These are phyloP conservation scores for Macrophya annulata DNA, from an alignment of 2,888 invertebrate genomes.

Conservation along the genomic window DNA sequence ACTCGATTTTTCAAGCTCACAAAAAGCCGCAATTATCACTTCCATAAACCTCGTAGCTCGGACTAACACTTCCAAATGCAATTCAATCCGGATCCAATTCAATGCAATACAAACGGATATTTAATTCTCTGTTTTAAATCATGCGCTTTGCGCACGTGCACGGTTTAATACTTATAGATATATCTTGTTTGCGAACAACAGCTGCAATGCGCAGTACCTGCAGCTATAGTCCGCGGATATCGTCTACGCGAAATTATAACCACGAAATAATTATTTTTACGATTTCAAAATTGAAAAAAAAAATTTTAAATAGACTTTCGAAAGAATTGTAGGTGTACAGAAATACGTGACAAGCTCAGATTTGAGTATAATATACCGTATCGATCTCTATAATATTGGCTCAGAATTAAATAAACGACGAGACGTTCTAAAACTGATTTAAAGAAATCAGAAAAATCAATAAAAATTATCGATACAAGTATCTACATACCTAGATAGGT, in stretches of 20 bases:
- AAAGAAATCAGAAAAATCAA: background rate
- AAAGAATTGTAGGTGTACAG: too few species aligned
- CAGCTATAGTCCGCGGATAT: background rate
- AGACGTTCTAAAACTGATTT: background rate
- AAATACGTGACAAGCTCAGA: too few species aligned
- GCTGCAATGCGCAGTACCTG: background rate
- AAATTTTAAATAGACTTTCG: too few species aligned
- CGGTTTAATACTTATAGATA: conserved; percentile 10
- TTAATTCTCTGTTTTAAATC: background rate
- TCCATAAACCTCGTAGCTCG: background rate
- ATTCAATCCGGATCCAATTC: background rate
- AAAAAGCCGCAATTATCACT: conserved; percentile 35
- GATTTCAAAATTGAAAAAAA: too few species aligned
- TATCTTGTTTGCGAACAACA: conserved; percentile 21
- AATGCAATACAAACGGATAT: background rate
- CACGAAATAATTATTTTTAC: background rate
- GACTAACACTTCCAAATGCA: conserved; percentile 6
- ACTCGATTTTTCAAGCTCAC: conserved; percentile 26
- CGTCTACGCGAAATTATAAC: background rate
- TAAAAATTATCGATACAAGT: background rate
- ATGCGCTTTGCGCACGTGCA: background rate
- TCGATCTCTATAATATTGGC: background rate
- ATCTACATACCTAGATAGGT: background rate
- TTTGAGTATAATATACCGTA: background rate
- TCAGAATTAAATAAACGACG: background rate